Conservation (phyloP, 1,140 invertebrate genomes). For the Condylostylus longicornis region DNA sequence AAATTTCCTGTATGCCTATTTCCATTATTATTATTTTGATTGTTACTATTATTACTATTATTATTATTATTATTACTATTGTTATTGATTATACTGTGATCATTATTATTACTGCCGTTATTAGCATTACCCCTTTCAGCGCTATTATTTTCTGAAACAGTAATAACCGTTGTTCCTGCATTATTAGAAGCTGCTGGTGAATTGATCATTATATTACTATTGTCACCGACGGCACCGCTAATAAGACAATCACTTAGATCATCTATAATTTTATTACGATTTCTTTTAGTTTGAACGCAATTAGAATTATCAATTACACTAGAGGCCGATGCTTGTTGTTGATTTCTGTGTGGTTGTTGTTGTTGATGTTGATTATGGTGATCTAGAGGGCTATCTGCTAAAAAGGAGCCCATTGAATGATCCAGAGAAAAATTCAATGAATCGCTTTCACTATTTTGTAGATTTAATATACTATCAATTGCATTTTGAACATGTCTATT, state of each 20-base stretch:
- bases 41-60: background rate
- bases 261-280: constrained; percentile 15
- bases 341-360: constrained; percentile 15
- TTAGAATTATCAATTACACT: background rate
- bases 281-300: background rate
- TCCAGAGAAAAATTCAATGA: constrained; percentile 20
- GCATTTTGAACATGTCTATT: constrained; percentile 62
- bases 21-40: background rate
- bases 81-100: constrained; percentile 14
- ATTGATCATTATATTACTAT: constrained; percentile 15
- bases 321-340: constrained; percentile 15
- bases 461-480: constrained; percentile 59
- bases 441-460: constrained; percentile 37
- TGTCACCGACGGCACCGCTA: constrained; percentile 17
- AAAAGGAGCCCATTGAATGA: constrained; percentile 26
- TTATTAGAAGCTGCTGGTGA: constrained; percentile 9
- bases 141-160: too few relatives aligned
- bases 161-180: background rate
- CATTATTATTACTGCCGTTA: background rate
- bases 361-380: constrained; percentile 14
- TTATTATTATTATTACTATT: background rate
- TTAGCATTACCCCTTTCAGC: constrained; percentile 12
- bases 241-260: constrained; percentile 30
- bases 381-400: constrained; percentile 26
- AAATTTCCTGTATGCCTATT: too few relatives aligned